A percentile compares a stretch with the other conserved stretches of the same genome.
phyloP scores from a whole-genome alignment of 2,888 invertebrate species.

The Plebejus argus region DNA sequence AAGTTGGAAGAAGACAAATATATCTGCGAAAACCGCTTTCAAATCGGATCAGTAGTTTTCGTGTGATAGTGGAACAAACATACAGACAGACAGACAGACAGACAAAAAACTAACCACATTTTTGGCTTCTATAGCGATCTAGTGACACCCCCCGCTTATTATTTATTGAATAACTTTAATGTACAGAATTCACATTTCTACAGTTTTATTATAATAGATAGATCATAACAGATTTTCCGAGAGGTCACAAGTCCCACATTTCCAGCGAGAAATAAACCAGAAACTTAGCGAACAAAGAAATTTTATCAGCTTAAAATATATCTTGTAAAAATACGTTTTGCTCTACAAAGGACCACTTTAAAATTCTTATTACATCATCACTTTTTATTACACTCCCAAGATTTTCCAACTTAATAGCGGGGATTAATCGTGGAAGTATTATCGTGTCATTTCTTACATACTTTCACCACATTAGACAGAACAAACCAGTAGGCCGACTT shows the following conservation, averaged over 20 bases:
- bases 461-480: neutral
- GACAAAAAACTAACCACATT: too few relatives aligned
- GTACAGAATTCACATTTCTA: too few relatives aligned
- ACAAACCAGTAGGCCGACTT: too few relatives aligned
- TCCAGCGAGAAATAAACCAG: conserved; percentile 11
- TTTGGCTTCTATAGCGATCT: too few relatives aligned
- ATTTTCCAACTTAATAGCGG: conserved; percentile 13
- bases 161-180: too few relatives aligned
- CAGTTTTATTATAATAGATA: too few relatives aligned
- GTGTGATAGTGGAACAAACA: too few relatives aligned
- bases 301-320: conserved; percentile 22
- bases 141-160: too few relatives aligned
- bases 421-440: conserved; percentile 19
- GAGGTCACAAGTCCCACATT: neutral
- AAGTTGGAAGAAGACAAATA: too few relatives aligned
- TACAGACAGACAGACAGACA: too few relatives aligned
- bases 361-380: conserved; percentile 29
- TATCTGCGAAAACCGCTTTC: too few relatives aligned
- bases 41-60: too few relatives aligned
- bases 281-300: conserved; percentile 19
- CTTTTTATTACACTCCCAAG: conserved; percentile 29
- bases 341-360: conserved; percentile 17
- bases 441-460: neutral
- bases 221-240: neutral
- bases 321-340: conserved; percentile 19